Evolutionary conservation across 2,888 invertebrate species (phyloP).

Genomic region (Tipula unca): DNA sequence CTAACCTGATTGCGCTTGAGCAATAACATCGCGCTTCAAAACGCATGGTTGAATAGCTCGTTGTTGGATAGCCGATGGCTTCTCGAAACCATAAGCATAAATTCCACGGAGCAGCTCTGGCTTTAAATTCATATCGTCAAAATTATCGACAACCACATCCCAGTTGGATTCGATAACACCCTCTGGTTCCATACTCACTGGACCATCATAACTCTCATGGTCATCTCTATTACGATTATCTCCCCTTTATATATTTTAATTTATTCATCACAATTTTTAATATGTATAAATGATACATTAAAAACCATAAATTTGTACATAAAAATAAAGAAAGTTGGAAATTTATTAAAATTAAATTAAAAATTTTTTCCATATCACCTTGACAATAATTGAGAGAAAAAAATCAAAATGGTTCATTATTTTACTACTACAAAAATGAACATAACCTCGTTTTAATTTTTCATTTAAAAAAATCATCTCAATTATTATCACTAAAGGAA

Average conservation of each 20-base stretch:
- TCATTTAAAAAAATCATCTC: not conserved
- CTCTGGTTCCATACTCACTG: slow-evolving; percentile 46
- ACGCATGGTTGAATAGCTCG: slow-evolving; percentile 97
- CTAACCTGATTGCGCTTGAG: slow-evolving; percentile 94
- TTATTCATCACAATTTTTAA: not conserved
- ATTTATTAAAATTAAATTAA: not conserved
- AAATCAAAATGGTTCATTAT: not conserved
- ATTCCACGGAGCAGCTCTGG: slow-evolving; percentile 17
- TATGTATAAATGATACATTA: not conserved
- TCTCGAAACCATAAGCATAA: slow-evolving; percentile 91
- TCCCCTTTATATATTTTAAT: not conserved
- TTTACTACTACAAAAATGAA: not conserved
- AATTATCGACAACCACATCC: slow-evolving; percentile 90
- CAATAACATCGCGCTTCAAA: slow-evolving; percentile 94
- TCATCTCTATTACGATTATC: slow-evolving; percentile 25
- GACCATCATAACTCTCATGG: slow-evolving; percentile 35
- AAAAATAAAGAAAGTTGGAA: not conserved
- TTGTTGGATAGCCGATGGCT: slow-evolving; percentile 98
- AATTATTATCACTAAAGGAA: not conserved
- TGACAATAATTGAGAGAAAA: slow-evolving; percentile 2
- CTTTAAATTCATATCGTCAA: slow-evolving; percentile 96
- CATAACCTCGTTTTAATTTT: slow-evolving; percentile 8
- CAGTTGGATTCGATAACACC: slow-evolving; percentile 89
- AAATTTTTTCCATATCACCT: not conserved
- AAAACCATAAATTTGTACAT: not conserved